A percentile compares a stretch with the other conserved stretches of the same genome.
These are phyloP conservation scores for Chamaetylas fuelleborni DNA, from an alignment of 2,113 vertebrate species.

Conservation along the genomic window DNA sequence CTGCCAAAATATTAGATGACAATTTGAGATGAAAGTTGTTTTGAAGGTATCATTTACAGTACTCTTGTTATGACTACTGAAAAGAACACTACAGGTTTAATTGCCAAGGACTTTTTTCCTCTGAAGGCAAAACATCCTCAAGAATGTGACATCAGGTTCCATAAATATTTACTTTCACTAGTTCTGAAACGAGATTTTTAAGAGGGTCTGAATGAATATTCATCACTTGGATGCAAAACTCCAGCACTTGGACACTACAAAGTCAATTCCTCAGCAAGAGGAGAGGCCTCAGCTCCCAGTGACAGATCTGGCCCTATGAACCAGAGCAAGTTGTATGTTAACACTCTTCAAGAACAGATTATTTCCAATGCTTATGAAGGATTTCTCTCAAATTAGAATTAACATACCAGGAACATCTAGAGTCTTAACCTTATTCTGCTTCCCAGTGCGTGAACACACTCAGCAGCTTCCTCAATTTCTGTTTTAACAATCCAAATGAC, in stretches of 20 bases:
- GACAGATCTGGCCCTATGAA: not conserved
- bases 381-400: not conserved
- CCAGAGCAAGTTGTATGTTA: not conserved
- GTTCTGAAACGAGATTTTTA: not conserved
- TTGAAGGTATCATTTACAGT: not conserved
- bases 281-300: not conserved
- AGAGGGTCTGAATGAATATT: not conserved
- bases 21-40: conserved; percentile 22
- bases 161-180: not conserved
- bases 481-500: not conserved
- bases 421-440: not conserved
- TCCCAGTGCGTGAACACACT: not conserved
- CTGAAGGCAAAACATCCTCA: not conserved
- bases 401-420: not conserved
- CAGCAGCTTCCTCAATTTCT: not conserved
- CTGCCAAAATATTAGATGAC: conserved; percentile 19
- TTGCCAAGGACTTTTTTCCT: not conserved
- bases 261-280: not conserved
- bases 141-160: not conserved
- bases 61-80: not conserved
- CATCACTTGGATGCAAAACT: not conserved
- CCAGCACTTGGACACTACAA: not conserved
- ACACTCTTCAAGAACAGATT: not conserved
- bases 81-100: not conserved
- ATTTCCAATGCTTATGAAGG: not conserved